phyloP scores from a whole-genome alignment of 2,113 vertebrate genomes.

The Candoia aspera region DNA sequence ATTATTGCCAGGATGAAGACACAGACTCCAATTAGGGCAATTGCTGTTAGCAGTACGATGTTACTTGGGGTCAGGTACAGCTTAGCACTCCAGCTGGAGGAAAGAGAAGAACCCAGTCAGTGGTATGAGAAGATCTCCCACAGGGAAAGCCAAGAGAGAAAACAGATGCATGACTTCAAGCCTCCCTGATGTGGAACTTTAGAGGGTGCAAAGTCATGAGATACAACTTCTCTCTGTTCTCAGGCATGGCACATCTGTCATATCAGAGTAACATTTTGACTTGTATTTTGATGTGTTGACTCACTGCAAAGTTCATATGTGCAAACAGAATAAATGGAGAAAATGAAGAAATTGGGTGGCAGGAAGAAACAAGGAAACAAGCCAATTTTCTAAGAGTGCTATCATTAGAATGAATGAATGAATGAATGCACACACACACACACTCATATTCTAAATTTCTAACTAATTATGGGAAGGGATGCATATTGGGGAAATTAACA shows the following conservation, averaged over 20 bases:
- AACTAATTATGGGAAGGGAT: not conserved
- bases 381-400: not conserved
- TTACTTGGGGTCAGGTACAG: conserved; percentile 97
- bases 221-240: not conserved
- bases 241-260: not conserved
- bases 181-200: not conserved
- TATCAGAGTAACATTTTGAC: not conserved
- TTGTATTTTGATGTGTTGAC: not conserved
- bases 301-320: not conserved
- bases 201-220: not conserved
- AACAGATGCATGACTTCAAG: not conserved
- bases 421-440: no score
- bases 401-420: no score
- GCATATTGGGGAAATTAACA: not conserved
- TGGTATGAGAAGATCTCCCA: conserved; percentile 13
- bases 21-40: conserved; percentile 94
- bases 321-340: not conserved
- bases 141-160: not conserved
- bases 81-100: conserved; percentile 92
- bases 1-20: conserved; percentile 97
- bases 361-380: not conserved
- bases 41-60: conserved; percentile 93
- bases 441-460: not conserved
- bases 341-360: not conserved
- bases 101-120: conserved; percentile 39